Conservation (phyloP, 2,113 vertebrate species). For the Neodon shergylaensis region DNA sequence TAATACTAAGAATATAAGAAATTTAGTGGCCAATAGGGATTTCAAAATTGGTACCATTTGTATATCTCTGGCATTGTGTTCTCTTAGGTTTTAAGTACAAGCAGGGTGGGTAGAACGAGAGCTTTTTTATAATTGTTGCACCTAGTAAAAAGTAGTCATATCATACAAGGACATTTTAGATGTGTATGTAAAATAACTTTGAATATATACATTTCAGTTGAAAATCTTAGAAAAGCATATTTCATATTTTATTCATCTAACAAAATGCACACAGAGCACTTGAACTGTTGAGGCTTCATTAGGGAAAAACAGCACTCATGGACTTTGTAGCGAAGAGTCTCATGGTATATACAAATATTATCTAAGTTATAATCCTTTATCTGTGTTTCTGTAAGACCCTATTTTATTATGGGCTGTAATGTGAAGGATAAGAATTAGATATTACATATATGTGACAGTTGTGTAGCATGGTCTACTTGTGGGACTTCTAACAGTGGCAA, state of each 20-base stretch:
- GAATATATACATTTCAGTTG: slow-evolving; percentile 11
- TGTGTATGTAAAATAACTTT: not conserved
- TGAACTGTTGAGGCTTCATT: not conserved
- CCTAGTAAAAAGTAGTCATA: not conserved
- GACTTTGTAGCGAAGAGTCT: not conserved
- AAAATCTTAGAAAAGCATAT: not conserved
- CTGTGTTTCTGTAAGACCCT: not conserved
- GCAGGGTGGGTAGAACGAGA: not conserved
- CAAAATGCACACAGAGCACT: not conserved
- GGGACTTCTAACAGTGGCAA: not conserved
- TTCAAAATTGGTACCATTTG: not conserved
- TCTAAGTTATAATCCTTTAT: not conserved
- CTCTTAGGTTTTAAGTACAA: not conserved
- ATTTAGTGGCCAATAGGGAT: not conserved
- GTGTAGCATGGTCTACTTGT: not conserved
- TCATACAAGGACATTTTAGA: not conserved
- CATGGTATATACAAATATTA: not conserved
- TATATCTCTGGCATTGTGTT: not conserved
- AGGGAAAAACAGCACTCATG: not conserved
- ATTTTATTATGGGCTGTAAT: not conserved
- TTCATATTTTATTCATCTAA: slow-evolving; percentile 25
- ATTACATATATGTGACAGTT: not conserved
- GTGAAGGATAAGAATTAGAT: not conserved
- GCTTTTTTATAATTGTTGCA: not conserved
- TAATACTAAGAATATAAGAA: not conserved